Percentiles rank a stretch among this genome's conserved stretches.
These are phyloP conservation scores for Trachops cirrhosus DNA, from an alignment of 2,797 vertebrate species.

Conservation along the genomic window DNA sequence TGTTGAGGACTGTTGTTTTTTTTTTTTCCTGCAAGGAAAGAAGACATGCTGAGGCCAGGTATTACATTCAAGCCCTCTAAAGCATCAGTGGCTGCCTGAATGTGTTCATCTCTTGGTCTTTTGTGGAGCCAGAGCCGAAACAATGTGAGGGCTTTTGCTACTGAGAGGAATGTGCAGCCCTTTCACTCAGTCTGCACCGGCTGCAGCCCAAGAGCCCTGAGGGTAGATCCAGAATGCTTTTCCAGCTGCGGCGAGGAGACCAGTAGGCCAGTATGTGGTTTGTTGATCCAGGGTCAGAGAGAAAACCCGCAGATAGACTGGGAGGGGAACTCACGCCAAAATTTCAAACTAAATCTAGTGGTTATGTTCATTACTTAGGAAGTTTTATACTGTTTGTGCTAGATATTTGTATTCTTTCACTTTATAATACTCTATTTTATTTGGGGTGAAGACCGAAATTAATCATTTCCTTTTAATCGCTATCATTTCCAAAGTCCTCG, in stretches of 20 bases:
- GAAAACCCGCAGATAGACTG: not conserved
- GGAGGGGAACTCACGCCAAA: not conserved
- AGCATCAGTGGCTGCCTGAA: not conserved
- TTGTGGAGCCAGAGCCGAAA: not conserved
- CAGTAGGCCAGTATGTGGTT: not conserved
- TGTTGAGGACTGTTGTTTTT: not conserved
- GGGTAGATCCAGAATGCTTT: not conserved
- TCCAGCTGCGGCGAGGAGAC: slow-evolving; percentile 10
- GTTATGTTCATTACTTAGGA: slow-evolving; percentile 52
- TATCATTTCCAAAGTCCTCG: not conserved
- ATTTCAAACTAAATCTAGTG: slow-evolving; percentile 48
- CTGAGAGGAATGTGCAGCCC: not conserved
- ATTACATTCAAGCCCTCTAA: not conserved
- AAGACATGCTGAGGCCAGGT: not conserved
- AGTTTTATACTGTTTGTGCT: slow-evolving; percentile 12
- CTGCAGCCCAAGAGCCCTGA: not conserved
- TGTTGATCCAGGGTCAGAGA: slow-evolving; percentile 47
- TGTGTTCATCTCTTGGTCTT: not conserved
- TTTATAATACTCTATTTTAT: slow-evolving; percentile 54
- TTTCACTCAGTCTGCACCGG: not conserved
- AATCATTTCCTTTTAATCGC: slow-evolving; percentile 40
- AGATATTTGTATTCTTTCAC: slow-evolving; percentile 23
- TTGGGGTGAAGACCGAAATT: slow-evolving; percentile 48
- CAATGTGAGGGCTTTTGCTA: not conserved
- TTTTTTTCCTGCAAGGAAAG: not conserved